These are phyloP conservation scores for Pseudomyrmex pallidus DNA, from an alignment of 1,140 invertebrate genomes.

Conservation along the genomic window DNA sequence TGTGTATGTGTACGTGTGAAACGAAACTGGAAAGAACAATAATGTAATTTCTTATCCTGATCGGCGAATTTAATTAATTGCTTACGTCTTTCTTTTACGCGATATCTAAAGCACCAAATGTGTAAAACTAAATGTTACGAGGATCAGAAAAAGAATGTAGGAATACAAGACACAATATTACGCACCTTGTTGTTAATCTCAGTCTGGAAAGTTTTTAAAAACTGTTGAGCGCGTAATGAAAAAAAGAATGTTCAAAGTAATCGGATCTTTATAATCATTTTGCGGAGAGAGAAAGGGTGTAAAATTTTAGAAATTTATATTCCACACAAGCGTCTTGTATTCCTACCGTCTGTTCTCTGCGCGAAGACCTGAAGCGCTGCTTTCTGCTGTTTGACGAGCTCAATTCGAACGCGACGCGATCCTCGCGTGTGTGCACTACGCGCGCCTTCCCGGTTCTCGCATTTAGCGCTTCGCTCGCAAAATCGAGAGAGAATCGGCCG, in stretches of 20 bases:
- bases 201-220: too few species aligned
- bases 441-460: conserved; percentile 24
- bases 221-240: too few species aligned
- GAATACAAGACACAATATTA: background rate
- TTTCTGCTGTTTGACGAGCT: conserved; percentile 2
- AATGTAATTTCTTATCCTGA: background rate
- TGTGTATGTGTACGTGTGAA: too few species aligned
- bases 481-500: conserved; percentile 32
- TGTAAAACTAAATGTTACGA: too few species aligned
- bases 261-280: too few species aligned
- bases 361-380: background rate
- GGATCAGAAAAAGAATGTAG: conserved; percentile 15
- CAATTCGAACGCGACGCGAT: conserved; percentile 35
- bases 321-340: background rate
- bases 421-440: conserved; percentile 12
- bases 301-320: too few species aligned
- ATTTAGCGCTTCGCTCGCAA: conserved; percentile 18
- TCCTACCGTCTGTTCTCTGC: conserved; percentile 20
- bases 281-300: too few species aligned
- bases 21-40: conserved; percentile 8
- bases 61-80: background rate
- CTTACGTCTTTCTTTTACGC: background rate
- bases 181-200: too few species aligned
- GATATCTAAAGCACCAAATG: background rate
- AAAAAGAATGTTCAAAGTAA: too few species aligned